phyloP scores from a whole-genome alignment of 2,797 vertebrate genomes.

The Rachycentron canadum region DNA sequence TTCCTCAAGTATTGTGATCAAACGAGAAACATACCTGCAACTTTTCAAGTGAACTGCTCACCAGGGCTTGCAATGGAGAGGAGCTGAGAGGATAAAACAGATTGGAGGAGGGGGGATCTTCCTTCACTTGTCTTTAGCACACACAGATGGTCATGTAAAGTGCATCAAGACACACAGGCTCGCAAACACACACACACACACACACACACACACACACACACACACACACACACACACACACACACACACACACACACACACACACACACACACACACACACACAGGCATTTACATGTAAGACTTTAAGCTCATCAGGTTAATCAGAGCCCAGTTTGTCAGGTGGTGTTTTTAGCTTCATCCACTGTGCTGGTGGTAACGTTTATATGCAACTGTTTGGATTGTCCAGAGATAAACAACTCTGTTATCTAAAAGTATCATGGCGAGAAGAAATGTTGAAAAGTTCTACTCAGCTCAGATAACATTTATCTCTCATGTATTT shows the following conservation, averaged over 20 bases:
- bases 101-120: slow-evolving; percentile 69
- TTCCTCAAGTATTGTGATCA: neutral
- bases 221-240: slow-evolving; percentile 47
- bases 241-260: slow-evolving; percentile 29
- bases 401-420: slow-evolving; percentile 41
- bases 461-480: neutral
- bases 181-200: slow-evolving; percentile 38
- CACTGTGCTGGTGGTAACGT: slow-evolving; percentile 29
- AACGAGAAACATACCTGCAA: slow-evolving; percentile 21
- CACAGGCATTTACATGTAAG: slow-evolving; percentile 72
- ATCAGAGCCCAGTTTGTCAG: slow-evolving; percentile 81
- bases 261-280: slow-evolving; percentile 44
- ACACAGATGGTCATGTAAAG: slow-evolving; percentile 88
- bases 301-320: slow-evolving; percentile 94
- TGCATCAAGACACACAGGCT: slow-evolving; percentile 49
- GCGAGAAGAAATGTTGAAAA: neutral
- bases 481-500: no score
- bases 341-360: slow-evolving; percentile 69
- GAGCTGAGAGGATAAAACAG: slow-evolving; percentile 80
- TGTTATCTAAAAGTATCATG: neutral
- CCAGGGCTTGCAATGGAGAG: slow-evolving; percentile 28
- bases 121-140: slow-evolving; percentile 56
- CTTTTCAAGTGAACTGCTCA: slow-evolving; percentile 4
- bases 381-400: slow-evolving; percentile 42
- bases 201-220: slow-evolving; percentile 12